Base-by-base conservation (phyloP, 2,888 invertebrate genomes). In the Dexiosoma caninum region DNA sequence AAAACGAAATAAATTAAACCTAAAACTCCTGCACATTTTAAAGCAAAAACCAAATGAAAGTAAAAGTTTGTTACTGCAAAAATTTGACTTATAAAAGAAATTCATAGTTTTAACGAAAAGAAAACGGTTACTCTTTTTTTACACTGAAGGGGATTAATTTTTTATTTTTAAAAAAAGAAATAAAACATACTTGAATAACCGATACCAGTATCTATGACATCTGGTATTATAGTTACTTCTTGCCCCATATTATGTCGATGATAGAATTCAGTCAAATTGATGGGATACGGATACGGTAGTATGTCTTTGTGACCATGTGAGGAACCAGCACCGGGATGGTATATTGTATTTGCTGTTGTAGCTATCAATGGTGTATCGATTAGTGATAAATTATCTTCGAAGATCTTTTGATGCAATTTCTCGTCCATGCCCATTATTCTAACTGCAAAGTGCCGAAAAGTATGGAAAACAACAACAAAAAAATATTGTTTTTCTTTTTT, bases 341-440 rank as follows among this genome's bases (percentile, higher is more conserved):
- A 87, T 82, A 88, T 86, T 84, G 86, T 87, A 40, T 82, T 83
- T 30, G 83, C 83, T 74, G 85, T 83, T 79, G 86, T 86, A 77
- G 88, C 88, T 86, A 90, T 88, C 64, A 90, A 85, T 82, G 90
- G 90, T 86, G 90, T 90, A 86, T 90, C 90, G 85, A 90, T 90
- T 70, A 90, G 87, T 85, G 88, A 88, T 87, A 90, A 87, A 87
- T 89, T 90, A 85, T 90, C 90, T 84, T 90, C 90, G 85, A 89
- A 89, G 85, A 90, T 87, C 85, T 87, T 88, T 86, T 89, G 90
- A 87, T 90, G 90, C 85, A 89, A 88, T 86, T 86, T 90, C 84
- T 90, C 90, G 88, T 90, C 90, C 90, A 90, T 89, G 87, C 90
- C 90, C 90, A 90, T 90, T 84, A 90, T 86, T 88, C 90, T 89